Percentiles rank a stretch among this genome's conserved stretches.
phyloP scores from a whole-genome alignment of 2,888 invertebrate genomes.

The Ochropleura leucogaster region DNA sequence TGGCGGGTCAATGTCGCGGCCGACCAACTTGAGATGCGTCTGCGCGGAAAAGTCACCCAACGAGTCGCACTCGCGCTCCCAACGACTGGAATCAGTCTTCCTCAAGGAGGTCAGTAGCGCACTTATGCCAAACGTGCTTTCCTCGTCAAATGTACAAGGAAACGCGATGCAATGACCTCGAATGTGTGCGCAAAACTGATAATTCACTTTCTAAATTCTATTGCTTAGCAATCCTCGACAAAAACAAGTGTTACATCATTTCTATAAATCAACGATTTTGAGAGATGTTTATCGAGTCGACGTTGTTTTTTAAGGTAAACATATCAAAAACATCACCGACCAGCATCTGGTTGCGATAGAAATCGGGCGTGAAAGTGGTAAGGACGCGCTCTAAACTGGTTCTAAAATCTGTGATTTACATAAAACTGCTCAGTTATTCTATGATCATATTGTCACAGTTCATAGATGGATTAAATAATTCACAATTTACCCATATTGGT shows the following conservation, averaged over 20 bases:
- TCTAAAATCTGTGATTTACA: constrained; percentile 81
- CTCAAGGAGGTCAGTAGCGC: constrained; percentile 85
- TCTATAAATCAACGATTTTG: constrained; percentile 47
- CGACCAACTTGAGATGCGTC: constrained; percentile 84
- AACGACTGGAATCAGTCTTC: constrained; percentile 79
- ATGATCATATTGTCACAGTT: constrained; percentile 65
- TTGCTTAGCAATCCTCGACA: constrained; percentile 53
- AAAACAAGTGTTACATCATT: constrained; percentile 55
- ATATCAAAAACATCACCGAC: constrained; percentile 74
- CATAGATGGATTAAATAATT: constrained; percentile 60
- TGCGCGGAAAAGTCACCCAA: constrained; percentile 82
- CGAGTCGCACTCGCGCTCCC: constrained; percentile 75
- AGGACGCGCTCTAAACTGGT: constrained; percentile 80
- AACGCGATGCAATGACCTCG: constrained; percentile 44
- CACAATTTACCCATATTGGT: constrained; percentile 55
- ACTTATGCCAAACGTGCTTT: constrained; percentile 67
- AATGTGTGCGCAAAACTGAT: constrained; percentile 47
- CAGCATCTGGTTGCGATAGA: constrained; percentile 78
- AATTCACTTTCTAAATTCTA: constrained; percentile 66
- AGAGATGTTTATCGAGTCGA: constrained; percentile 44
- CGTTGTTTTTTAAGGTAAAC: constrained; percentile 59
- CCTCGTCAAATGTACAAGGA: constrained; percentile 53
- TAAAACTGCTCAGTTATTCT: constrained; percentile 74
- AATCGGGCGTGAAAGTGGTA: constrained; percentile 85
- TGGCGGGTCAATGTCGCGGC: constrained; percentile 89